Conservation (phyloP, 2,113 vertebrate species). For the Xiphophorus maculatus region DNA sequence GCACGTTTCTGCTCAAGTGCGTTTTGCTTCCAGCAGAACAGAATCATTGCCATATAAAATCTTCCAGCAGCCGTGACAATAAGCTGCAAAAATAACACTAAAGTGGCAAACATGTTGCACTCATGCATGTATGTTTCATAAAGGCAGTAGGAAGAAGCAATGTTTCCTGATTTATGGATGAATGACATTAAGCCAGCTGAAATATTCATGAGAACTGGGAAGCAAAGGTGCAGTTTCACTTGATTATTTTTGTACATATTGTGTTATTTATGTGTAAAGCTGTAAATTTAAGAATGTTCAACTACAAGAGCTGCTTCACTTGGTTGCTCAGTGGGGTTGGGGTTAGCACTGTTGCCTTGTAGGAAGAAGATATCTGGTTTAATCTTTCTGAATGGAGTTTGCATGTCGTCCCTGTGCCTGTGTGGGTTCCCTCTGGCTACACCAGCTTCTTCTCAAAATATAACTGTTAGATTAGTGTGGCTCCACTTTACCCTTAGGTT, state of each 20-base stretch:
- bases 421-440: not conserved
- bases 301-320: not conserved
- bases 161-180: conserved; percentile 50
- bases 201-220: conserved; percentile 44
- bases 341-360: not conserved
- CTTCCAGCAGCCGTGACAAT: conserved; percentile 3
- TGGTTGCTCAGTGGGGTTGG: not conserved
- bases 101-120: conserved; percentile 30
- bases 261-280: conserved; percentile 10
- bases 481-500: not conserved
- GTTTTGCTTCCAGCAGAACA: conserved; percentile 19
- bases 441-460: not conserved
- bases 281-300: conserved; percentile 23
- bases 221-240: conserved; percentile 20
- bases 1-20: conserved; percentile 29
- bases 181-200: conserved; percentile 43
- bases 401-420: not conserved
- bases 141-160: conserved; percentile 22
- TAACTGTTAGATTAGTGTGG: not conserved
- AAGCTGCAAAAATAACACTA: conserved; percentile 7
- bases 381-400: not conserved
- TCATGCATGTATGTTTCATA: conserved; percentile 42
- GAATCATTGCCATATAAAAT: conserved; percentile 1
- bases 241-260: conserved; percentile 19
- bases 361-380: not conserved